Base-by-base conservation (phyloP, 1,140 invertebrate species). In the Aphidius ervi region DNA sequence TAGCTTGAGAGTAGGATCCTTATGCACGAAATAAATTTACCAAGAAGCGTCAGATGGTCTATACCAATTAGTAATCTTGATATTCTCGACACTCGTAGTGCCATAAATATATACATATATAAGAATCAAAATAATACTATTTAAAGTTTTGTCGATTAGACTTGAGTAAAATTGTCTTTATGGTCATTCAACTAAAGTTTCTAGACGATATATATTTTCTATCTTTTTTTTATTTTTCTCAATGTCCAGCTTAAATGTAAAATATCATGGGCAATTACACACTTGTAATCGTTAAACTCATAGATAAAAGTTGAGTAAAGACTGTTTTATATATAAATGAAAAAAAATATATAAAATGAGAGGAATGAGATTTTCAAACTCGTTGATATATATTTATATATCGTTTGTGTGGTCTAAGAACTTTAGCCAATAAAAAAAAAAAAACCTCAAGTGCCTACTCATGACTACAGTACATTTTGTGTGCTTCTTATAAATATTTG, bases 21-120 rank as follows among this genome's bases (percentile, higher is more conserved):
- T 98, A 97, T 73, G 80, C 87, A 2, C 83, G 91, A 68, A 98
- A 99, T 80, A 90, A 95, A 71, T 99, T 99, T 81, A 99, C 81
- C 97, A 99, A 79, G 87, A 89, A 67, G 96, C 95, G 1, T 96
- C 93, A 59, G 97, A 99, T 77, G 86, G 86, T 63, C 78, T 96
- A 16, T 16, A 52, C 86, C 92, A 9, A 16, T 16, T 16, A 92
- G 90, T 71, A 94, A 98, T 78, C 82, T 97, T 56, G 86, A 87
- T 46, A 89, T 99, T 62, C 94, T 95, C 3, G 97, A 99, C 75
- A 97, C 95, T 0, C 86, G 97, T 68, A 91, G 95, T 80, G 83
- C 87, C 56, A 89, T 90, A 16, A 16, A 16, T 16, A 16, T 16
- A 9, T 42, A 9, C 37, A 48, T 40, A 56, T 47, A 20, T 56